Evolutionary conservation across 2,888 invertebrate genomes (phyloP), one percentile per base, ranked within the genome.

Genomic region (Luperina nickerlii): DNA sequence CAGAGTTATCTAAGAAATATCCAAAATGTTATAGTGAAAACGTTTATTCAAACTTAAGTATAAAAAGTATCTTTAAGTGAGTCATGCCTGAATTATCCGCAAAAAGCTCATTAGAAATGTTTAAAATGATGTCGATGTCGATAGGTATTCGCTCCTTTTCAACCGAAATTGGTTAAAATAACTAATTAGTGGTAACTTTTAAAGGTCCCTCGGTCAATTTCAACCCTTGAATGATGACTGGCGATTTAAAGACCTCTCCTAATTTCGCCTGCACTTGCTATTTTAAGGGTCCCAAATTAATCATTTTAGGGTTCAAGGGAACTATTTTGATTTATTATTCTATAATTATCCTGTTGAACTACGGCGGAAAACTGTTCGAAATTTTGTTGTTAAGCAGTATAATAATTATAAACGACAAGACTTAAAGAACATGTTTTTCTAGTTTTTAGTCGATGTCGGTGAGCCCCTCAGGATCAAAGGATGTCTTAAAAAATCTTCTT

Each of bases 251-350:
- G 74, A 85, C 90, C 90, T 90, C 88, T 90, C 87, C 76, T 79
- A 90, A 91, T 89, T 90, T 90, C 68, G 88, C 90, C 87, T 92
- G 92, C 92, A 89, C 86, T 90, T 92, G 91, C 89, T 92, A 92
- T 92, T 93, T 93, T 90, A 84, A 90, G 91, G 91, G 88, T 78
- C 81, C 84, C 87, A 90, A 91, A 93, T 93, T 92, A 93, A 93
- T 93, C 89, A 90, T 90, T 91, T 88, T 87, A 82, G 87, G 88
- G 88, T 84, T 76, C 80, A 78, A 76, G 76, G 81, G 77, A 78
- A 91, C 91, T 89, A 89, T 90, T 90, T 79, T 89, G 90, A 90
- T 89, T 90, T 89, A 89, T 89, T 87, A 82, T 78, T 80, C 32
- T 66, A 65, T 57, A 32, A 32, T 32, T 32, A 65, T 62, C 24